These are phyloP conservation scores for Catotricha subobsoleta DNA, from an alignment of 2,888 invertebrate species.

Conservation along the genomic window DNA sequence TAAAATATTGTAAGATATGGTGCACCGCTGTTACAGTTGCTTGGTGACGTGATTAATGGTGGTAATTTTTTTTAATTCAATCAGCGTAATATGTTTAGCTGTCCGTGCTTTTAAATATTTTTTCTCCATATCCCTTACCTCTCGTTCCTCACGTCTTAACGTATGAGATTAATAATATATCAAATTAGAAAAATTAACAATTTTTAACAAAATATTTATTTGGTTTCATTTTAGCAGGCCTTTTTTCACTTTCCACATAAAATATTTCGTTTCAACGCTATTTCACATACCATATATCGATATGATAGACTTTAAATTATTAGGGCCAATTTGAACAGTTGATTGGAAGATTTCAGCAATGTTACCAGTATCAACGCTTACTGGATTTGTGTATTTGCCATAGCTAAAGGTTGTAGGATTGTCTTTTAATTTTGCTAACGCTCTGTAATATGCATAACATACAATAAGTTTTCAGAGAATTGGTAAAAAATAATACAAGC, in stretches of 20 bases:
- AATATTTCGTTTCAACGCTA: constrained; percentile 83
- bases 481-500: background rate
- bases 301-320: constrained; percentile 85
- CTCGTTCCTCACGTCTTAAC: constrained; percentile 53
- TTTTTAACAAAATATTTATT: constrained; percentile 30
- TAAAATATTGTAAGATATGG: too few species aligned
- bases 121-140: constrained; percentile 91
- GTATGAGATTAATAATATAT: background rate
- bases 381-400: constrained; percentile 11
- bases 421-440: constrained; percentile 22
- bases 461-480: background rate
- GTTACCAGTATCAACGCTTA: constrained; percentile 14
- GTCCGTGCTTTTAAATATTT: constrained; percentile 81
- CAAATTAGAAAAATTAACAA: background rate
- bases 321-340: constrained; percentile 44
- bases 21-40: constrained; percentile 2
- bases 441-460: constrained; percentile 13
- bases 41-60: constrained; percentile 26
- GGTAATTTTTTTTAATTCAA: constrained; percentile 68
- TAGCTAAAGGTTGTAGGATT: background rate
- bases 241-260: constrained; percentile 77
- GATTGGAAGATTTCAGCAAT: constrained; percentile 21
- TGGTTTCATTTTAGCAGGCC: constrained; percentile 90
- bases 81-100: constrained; percentile 86
- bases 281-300: constrained; percentile 92